Base-by-base conservation (phyloP, 2,888 invertebrate species). In the Mactromeris polynyma region DNA sequence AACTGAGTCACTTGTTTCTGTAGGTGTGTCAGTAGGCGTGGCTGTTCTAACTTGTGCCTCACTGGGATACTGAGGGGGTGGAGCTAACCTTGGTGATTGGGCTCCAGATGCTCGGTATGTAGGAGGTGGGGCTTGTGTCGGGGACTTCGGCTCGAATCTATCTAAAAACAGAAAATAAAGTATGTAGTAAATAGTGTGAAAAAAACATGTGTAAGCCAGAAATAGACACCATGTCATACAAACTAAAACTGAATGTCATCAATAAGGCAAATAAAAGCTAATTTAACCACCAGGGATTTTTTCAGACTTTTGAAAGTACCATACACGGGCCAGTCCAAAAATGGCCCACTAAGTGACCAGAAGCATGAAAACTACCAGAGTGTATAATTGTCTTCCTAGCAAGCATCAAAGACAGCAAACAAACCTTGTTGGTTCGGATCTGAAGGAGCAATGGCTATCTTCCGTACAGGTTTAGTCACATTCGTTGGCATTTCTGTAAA, bases 1-100 rank as follows among this genome's bases (percentile, higher is more conserved):
- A 33, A 94, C 92, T 19, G 90, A 88, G 40, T 93, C 93, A 38
- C 89, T 90, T 42, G 86, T 86, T 54, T 77, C 80, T 58, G 69
- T 69, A 78, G 11, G 42, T 21, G 73, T 69, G 38, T 73, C 33
- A 7, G 58, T 11, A 9, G 33, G 54, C 58, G 33, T 42, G 6
- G n/a, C 38, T 19, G 33, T 58, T 17, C 36, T 40, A 54, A 42
- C 82, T 73, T 85, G 87, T 31, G 54, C 36, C 42, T 78, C 84
- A 38, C 54, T 26, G 26, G 33, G 36, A 54, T 78, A 77, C 54
- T 77, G 79, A 31, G 73, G 40, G 7, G 81, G 82, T 54, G 85
- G 83, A 14, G 64, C 83, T 79, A 19, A 88, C 83, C 81, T 36
- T 38, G 85, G 83, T 14, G 79, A 77, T 51, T 38, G 78, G 17